These are phyloP conservation scores for Megalurothrips usitatus DNA, from an alignment of 2,888 invertebrate genomes.

Conservation along the genomic window DNA sequence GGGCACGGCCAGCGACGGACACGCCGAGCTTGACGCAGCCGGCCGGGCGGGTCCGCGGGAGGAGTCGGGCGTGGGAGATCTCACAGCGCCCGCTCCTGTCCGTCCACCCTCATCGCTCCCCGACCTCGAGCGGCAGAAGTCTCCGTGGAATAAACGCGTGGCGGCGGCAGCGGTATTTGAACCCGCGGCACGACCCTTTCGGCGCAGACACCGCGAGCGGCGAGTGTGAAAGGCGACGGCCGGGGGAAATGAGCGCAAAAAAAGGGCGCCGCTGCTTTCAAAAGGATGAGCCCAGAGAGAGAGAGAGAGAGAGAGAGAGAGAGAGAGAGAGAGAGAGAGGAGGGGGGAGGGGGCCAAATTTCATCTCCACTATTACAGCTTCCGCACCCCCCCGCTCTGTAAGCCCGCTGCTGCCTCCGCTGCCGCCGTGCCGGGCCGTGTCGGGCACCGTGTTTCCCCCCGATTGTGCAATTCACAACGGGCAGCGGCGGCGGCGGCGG, in stretches of 20 bases:
- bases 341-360: not conserved
- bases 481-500: not conserved
- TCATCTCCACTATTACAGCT: not conserved
- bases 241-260: not conserved
- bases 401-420: not conserved
- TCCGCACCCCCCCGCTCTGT: not conserved
- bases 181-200: no score
- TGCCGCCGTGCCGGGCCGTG: not conserved
- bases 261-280: not conserved
- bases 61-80: not conserved
- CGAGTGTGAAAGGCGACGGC: not conserved
- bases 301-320: not conserved
- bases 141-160: not conserved
- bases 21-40: not conserved
- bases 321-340: not conserved
- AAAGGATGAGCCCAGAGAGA: not conserved
- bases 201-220: no score
- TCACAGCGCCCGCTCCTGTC: not conserved
- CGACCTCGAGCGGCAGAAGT: not conserved
- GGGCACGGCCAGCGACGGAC: no score
- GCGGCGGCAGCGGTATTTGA: not conserved
- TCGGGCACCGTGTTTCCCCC: not conserved
- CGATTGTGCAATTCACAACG: constrained; percentile 24
- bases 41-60: no score
- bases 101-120: not conserved